These are phyloP conservation scores for Drosophila mimetica DNA, from an alignment of 2,888 invertebrate genomes.

Conservation along the genomic window DNA sequence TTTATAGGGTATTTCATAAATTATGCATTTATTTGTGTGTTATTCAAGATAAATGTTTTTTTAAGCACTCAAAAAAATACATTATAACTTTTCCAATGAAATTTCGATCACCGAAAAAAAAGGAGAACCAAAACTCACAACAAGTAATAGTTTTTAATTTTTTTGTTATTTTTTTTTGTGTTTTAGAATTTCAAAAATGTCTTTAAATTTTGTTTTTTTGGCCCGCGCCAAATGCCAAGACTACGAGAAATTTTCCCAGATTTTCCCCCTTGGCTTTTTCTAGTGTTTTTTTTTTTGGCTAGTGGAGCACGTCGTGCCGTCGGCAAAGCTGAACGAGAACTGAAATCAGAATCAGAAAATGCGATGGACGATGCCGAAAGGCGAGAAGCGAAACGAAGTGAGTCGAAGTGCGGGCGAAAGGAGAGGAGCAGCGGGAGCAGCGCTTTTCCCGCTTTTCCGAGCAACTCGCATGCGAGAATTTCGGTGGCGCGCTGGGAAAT, in stretches of 20 bases:
- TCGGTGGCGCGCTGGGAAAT: slow-evolving; percentile 51
- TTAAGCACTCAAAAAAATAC: slow-evolving; percentile 9
- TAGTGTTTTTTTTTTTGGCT: slow-evolving; percentile 18
- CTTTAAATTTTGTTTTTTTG: background rate
- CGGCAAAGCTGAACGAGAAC: slow-evolving; percentile 84
- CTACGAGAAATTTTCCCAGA: slow-evolving; percentile 24
- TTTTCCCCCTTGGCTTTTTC: slow-evolving; percentile 14
- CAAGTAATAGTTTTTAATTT: background rate
- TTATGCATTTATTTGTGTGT: background rate
- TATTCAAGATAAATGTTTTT: background rate
- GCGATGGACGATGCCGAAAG: slow-evolving; percentile 22
- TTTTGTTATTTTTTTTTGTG: background rate
- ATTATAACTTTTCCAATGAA: slow-evolving; percentile 1
- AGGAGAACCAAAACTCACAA: slow-evolving; percentile 1
- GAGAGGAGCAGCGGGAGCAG: slow-evolving; percentile 9
- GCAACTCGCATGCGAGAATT: slow-evolving; percentile 62
- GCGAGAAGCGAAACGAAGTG: slow-evolving; percentile 21
- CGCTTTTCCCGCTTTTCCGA: slow-evolving; percentile 19
- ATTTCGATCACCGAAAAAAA: slow-evolving; percentile 17
- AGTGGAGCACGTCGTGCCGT: slow-evolving; percentile 81
- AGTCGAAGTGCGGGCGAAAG: background rate
- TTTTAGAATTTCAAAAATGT: background rate
- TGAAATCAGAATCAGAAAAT: slow-evolving; percentile 61
- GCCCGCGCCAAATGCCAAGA: slow-evolving; percentile 15
- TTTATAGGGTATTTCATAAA: slow-evolving; percentile 2